Evolutionary conservation across 2,888 invertebrate species (phyloP), one percentile per base, ranked within the genome.

Genomic region (Malacosoma neustria): DNA sequence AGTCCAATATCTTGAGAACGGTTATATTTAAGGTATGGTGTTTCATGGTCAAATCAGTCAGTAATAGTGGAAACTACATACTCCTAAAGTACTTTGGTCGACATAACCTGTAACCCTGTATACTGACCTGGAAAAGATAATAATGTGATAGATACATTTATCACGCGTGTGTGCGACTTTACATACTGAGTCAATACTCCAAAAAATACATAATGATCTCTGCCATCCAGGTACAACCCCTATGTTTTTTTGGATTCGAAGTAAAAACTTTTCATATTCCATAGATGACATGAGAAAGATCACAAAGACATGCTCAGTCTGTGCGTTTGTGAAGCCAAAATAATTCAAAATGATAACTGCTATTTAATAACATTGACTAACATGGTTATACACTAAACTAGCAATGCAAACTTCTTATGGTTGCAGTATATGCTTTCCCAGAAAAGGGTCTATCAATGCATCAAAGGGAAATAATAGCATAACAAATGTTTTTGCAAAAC

Each of bases 61-160:
- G n/a, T n/a, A n/a, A n/a, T n/a, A n/a, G n/a, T n/a, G n/a, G n/a
- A n/a, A n/a, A n/a, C n/a, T n/a, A n/a, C n/a, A n/a, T n/a, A n/a
- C n/a, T n/a, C n/a, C n/a, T n/a, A n/a, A n/a, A n/a, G n/a, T n/a
- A n/a, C n/a, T n/a, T n/a, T n/a, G n/a, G n/a, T n/a, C n/a, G n/a
- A n/a, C n/a, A n/a, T n/a, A n/a, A n/a, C n/a, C n/a, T n/a, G n/a
- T n/a, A n/a, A 50, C 14, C 46, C 50, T n/a, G 39, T 46, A 14
- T 51, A 51, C 29, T 31, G 44, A 14, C 49, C 47, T 1, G 46
- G 49, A 3, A 38, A 11, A 13, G 36, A 46, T 9, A 51, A 51
- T 32, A 29, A n/a, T 13, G 47, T 34, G 12, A 47, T 48, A 5
- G 51, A 47, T 14, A 39, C 47, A 4, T 30, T 45, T 14, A n/a